phyloP scores from a whole-genome alignment of 1,140 invertebrate genomes.

The Grapholita molesta region DNA sequence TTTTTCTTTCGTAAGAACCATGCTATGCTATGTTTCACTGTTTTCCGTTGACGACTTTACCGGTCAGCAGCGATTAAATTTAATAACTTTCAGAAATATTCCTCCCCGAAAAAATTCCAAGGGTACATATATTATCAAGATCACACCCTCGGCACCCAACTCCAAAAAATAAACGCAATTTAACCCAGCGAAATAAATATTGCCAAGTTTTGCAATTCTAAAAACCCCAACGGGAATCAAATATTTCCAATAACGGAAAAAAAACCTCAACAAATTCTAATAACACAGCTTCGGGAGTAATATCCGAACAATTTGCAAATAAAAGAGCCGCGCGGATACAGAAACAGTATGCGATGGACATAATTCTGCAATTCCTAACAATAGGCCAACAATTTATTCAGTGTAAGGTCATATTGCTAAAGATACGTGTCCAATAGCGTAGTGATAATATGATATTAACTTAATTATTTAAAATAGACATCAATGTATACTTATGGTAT shows the following conservation, averaged over 20 bases:
- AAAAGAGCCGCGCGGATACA: constrained; percentile 1
- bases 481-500: no score
- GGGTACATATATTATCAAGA: neutral
- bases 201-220: constrained; percentile 9
- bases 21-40: no score
- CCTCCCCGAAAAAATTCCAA: neutral
- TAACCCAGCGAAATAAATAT: constrained; percentile 14
- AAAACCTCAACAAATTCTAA: constrained; percentile 13
- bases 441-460: no score
- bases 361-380: neutral
- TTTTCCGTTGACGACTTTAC: no score
- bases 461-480: no score
- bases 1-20: no score
- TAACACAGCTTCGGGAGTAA: constrained; percentile 8
- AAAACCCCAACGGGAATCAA: constrained; percentile 10
- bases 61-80: no score
- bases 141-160: neutral
- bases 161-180: neutral
- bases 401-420: no score
- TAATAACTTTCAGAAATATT: neutral
- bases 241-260: constrained; percentile 17
- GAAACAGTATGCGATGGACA: neutral
- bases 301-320: constrained; percentile 8
- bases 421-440: no score
- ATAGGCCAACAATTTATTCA: neutral